Evolutionary conservation across 1,140 invertebrate genomes (phyloP), one percentile per base, ranked within the genome.

Genomic region (Leptinotarsa texana): DNA sequence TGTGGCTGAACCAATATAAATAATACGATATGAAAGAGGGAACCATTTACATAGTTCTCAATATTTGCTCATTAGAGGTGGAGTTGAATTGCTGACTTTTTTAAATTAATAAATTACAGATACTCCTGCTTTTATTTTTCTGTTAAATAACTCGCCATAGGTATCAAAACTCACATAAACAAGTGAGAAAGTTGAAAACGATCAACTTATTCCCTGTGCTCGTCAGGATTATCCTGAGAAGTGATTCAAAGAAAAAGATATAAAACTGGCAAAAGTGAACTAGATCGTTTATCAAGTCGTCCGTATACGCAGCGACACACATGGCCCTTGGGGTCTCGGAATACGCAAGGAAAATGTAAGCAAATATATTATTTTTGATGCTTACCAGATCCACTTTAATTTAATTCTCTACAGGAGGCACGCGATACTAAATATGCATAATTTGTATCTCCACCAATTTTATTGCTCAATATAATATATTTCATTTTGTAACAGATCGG

Each of bases 331-430:
- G 57, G 51, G 27, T n/a, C 48, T 48, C 11, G 27, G 69, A 61
- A 48, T 75, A 74, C 67, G 68, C 73, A 69, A 61, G 69, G 63
- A 69, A 75, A 77, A 72, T 75, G 77, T 80, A 82, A 78, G 79
- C 82, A 82, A 79, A 80, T 82, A 81, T 79, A 82, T 83, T 81
- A 82, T 82, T 82, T 81, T 80, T 83, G 82, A 83, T 82, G 78
- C 76, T 83, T 73, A 74, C 79, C 82, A 83, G 82, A 83, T 79
- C 77, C 79, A 79, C 79, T 80, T 81, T 83, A 83, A 83, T 83
- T 83, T 81, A 83, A 83, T 83, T 82, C 80, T 74, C 77, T 63
- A 77, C 75, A 79, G 82, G 80, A 79, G 81, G 80, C 82, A 81
- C 81, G 80, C 80, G 78, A 81, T 79, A 69, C 80, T 81, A 81